Conservation (phyloP, 2,888 invertebrate species). For the Polydesmus complanatus region DNA sequence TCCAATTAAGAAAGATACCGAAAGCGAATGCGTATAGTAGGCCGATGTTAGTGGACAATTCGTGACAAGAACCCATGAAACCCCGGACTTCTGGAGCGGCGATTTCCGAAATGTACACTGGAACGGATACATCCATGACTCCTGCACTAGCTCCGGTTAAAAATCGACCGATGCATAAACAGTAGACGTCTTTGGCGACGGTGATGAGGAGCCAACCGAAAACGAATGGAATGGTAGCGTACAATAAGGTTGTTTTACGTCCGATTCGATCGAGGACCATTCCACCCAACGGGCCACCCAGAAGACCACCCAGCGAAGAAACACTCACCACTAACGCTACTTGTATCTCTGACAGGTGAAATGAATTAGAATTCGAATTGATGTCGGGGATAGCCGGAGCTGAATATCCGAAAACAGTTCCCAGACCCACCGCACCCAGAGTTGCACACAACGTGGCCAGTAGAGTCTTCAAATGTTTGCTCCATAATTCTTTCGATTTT, state of each 20-base stretch:
- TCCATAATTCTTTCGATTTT: background rate
- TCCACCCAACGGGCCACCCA: slow-evolving; percentile 13
- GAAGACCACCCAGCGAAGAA: slow-evolving; percentile 17
- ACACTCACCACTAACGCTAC: slow-evolving; percentile 1
- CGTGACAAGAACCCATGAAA: slow-evolving; percentile 15
- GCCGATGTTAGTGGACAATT: slow-evolving; percentile 11
- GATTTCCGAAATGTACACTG: slow-evolving; percentile 18
- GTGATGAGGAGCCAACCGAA: slow-evolving; percentile 16
- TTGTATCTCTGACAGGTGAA: background rate
- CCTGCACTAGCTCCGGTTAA: slow-evolving; percentile 16
- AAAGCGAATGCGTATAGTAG: background rate
- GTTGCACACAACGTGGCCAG: background rate
- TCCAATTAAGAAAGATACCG: slow-evolving; percentile 3
- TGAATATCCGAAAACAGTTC: background rate
- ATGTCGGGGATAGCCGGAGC: background rate
- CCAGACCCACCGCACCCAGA: background rate
- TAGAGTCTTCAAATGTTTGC: background rate
- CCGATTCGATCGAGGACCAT: slow-evolving; percentile 13
- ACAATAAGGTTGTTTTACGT: slow-evolving; percentile 12
- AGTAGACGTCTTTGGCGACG: background rate
- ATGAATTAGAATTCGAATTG: background rate
- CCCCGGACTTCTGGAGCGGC: slow-evolving; percentile 17
- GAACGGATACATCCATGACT: slow-evolving; percentile 12
- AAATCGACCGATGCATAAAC: slow-evolving; percentile 16
- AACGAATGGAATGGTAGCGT: slow-evolving; percentile 11